Evolutionary conservation across 2,797 vertebrate species (phyloP), one percentile per base, ranked within the genome.

Genomic region (Ambastaia sidthimunki): DNA sequence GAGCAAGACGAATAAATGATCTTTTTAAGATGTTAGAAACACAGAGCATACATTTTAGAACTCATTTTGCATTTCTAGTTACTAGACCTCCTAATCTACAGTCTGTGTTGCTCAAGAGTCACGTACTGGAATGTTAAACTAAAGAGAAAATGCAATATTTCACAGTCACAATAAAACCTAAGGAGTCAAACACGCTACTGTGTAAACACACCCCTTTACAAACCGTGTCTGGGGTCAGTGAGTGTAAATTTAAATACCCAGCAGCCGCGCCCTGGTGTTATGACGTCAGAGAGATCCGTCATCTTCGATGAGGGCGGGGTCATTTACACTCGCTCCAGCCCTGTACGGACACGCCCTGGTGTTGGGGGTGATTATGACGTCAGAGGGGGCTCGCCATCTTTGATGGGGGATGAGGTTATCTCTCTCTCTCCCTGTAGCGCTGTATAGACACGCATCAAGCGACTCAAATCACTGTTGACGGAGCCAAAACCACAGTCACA

Each of bases 291-390:
- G 25, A 65, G n/a, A 74, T 69, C 72, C 54, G 69, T 79, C 82
- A 84, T 84, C 57, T 81, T 81, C 28, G 28, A 28, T 4, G 63
- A 15, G 11, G 34, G 82, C 78, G 60, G 16, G 60, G 23, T 52
- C 71, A 57, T 65, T 72, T 16, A 60, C 69, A 77, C 94, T 41
- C 48, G 44, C 94, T 88, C 95, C 94, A 87, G 28, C 3, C 1
- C 7, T 12, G 31, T 67, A 28, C 52, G 59, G 57, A 31, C 79
- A 74, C 83, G 66, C 83, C 83, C 75, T 28, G 34, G 74, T 62
- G 65, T 70, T 77, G 34, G 9, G 37, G 37, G 37, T 41, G 37
- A 41, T 41, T 41, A 41, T 76, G 65, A 74, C 72, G 75, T 83
- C 59, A 75, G 34, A 70, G 34, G 71, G 37, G 37, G 37, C 78